Base-by-base conservation (phyloP, 92 coral and sea anemone species). In the Porites lobata region DNA sequence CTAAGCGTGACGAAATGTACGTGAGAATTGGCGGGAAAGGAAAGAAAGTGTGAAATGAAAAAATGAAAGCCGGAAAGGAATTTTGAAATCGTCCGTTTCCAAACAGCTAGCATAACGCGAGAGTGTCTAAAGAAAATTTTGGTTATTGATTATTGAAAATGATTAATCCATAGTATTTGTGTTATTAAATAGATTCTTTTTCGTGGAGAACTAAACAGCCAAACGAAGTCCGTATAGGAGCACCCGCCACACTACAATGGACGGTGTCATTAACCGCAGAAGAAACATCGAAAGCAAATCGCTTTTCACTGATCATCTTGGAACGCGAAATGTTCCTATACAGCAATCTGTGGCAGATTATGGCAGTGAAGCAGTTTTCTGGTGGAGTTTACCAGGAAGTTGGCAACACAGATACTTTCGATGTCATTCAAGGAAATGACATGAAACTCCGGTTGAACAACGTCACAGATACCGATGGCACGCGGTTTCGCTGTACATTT, bases 261-360 rank as follows among this genome's bases (percentile, higher is more conserved):
- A 90, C 92, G 9, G 65, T 80, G 53, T 62, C 86, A 26, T 84
- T 93, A 79, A 70, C 94, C 52, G 20, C 78, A n/a, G 47, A 38
- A 8, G 98, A 95, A 67, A 72, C 21, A 70, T 50, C 58, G 50
- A 65, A 38, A 69, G 93, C 94, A 4, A 58, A 90, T 24, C 50
- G 81, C 43, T 95, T 85, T 65, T 82, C 96, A 15, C 65, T 95
- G 14, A 82, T 95, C 63, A 58, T 91, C 43, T 67, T 87, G 68
- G 98, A 95, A 80, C 88, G 87, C 43, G 98, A 95, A 84, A 81
- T 79, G 75, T 87, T 91, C 67, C 92, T 92, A 2, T 91, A 90
- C 54, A 83, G 94, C 65, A 85, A 93, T 85, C 84, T 81, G 6
- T 95, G 98, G 96, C 87, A 77, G 47, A 67, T 87, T 51, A 79